Evolutionary conservation across 2,888 invertebrate species (phyloP), one percentile per base, ranked within the genome.

Genomic region (Drosophila macrothrix): DNA sequence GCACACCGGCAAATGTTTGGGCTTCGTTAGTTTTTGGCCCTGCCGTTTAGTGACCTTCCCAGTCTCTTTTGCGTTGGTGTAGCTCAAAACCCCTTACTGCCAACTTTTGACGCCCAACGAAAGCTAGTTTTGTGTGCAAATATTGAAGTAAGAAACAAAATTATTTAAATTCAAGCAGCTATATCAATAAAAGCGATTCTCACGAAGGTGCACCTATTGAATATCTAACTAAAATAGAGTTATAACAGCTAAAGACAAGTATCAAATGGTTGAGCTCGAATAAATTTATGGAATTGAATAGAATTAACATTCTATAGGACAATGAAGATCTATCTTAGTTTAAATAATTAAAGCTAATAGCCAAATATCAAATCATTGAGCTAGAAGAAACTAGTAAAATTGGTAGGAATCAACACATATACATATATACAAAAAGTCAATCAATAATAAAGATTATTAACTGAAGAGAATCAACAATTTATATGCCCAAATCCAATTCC

Each of bases 1-100:
- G 84, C 78, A 78, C 90, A 90, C 60, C 72, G 83, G 83, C 88
- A 72, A 73, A 80, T 84, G 90, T 88, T 84, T 80, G 83, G 85
- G 88, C 80, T 80, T 90, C 88, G 90, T 90, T 90, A 83, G 84
- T 80, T 90, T 66, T 63, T 46, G 16, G 64, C 67, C 58, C 68
- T 69, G 55, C 56, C 83, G 63, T 66, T 82, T 61, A 66, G 66
- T 53, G 67, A 60, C 43, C n/a, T 25, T 29, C 29, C 58, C 60
- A 55, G 67, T 63, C 61, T 41, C 29, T 58, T 61, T 49, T 29
- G 25, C 49, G 31, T 16, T 46, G 10, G 16, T 41, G 19, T 28
- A 28, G 37, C 25, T 28, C 37, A 19, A n/a, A 39, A 39, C 39
- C 9, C 14, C 6, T 28, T 29, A 0, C 22, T 25, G 54, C 4